These are phyloP conservation scores for Aphis gossypii DNA, from an alignment of 1,140 invertebrate genomes.

Conservation along the genomic window DNA sequence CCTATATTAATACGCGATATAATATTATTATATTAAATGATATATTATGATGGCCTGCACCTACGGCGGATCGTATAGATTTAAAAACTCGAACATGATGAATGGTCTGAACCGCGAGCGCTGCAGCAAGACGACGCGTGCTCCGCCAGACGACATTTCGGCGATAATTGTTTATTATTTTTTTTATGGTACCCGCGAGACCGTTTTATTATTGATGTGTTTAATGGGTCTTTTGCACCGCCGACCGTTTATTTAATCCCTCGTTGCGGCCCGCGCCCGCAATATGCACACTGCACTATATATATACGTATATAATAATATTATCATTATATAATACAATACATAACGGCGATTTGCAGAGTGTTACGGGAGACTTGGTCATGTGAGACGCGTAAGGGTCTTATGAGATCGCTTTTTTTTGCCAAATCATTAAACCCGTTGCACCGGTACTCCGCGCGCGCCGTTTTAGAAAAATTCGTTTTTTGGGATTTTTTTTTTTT, in stretches of 20 bases:
- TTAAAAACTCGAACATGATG: not conserved
- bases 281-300: not conserved
- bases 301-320: not conserved
- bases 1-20: not conserved
- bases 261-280: not conserved
- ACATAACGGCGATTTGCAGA: constrained; percentile 34
- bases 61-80: not conserved
- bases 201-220: constrained; percentile 14
- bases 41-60: not conserved
- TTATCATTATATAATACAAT: not conserved
- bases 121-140: not conserved
- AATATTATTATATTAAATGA: not conserved
- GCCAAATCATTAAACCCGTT: constrained; percentile 43
- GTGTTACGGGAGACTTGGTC: not conserved
- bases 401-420: not conserved
- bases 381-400: not conserved
- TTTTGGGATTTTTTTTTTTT: not conserved
- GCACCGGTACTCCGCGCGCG: not conserved
- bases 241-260: constrained; percentile 21
- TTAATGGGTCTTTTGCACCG: constrained; percentile 23
- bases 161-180: constrained; percentile 1
- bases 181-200: constrained; percentile 18
- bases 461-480: not conserved
- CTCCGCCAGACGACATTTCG: not conserved
- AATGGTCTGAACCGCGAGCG: not conserved